phyloP scores from a whole-genome alignment of 2,113 vertebrate genomes.

The Pitta sordida region DNA sequence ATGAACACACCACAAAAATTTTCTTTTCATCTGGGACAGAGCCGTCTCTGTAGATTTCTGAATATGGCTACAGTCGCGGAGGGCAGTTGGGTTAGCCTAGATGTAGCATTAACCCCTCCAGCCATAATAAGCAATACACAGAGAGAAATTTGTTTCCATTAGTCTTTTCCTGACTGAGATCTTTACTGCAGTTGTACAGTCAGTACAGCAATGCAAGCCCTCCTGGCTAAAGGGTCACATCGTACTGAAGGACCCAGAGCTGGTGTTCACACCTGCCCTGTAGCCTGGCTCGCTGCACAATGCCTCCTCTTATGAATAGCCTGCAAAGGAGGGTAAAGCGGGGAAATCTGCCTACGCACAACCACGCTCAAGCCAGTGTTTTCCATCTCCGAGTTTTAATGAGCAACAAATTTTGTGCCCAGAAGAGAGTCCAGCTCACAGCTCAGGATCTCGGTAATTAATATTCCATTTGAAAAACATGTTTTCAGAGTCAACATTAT shows the following conservation, averaged over 20 bases:
- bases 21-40: slow-evolving; percentile 44
- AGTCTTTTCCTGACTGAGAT: background rate
- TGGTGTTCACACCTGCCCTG: background rate
- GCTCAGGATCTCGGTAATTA: slow-evolving; percentile 7
- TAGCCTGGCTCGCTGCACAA: background rate
- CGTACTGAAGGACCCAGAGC: background rate
- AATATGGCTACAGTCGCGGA: background rate
- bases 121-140: background rate
- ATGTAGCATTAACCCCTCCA: background rate
- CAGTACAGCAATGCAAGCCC: background rate
- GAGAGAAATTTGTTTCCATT: background rate
- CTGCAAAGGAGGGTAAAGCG: background rate
- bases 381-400: slow-evolving; percentile 13
- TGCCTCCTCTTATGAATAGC: background rate
- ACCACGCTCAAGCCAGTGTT: slow-evolving; percentile 13
- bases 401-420: slow-evolving; percentile 22
- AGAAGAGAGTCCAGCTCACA: background rate
- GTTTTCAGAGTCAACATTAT: background rate
- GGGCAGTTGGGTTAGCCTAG: background rate
- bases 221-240: background rate
- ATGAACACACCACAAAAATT: slow-evolving; percentile 47
- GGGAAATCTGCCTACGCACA: slow-evolving; percentile 19
- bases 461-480: background rate
- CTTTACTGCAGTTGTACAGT: background rate
- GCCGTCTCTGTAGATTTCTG: slow-evolving; percentile 26